Conservation (phyloP, 2,113 vertebrate species). For the Plecturocebus donacophilus region DNA sequence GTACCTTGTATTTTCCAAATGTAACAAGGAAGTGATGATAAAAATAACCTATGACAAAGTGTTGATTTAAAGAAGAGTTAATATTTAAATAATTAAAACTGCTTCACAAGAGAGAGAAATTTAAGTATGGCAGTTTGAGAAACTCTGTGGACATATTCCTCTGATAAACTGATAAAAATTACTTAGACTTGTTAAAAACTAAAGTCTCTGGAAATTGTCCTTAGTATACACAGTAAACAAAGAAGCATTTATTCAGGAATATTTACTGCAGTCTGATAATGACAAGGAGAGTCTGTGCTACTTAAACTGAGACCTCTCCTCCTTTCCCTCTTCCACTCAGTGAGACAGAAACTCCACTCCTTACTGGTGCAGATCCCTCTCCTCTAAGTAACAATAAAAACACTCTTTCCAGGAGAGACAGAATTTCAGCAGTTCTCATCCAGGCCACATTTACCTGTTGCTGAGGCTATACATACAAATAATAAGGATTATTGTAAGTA, state of each 20-base stretch:
- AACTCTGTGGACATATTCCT: background rate
- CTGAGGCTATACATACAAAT: background rate
- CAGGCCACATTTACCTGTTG: background rate
- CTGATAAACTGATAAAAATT: background rate
- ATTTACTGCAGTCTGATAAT: background rate
- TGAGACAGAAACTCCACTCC: background rate
- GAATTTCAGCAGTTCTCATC: background rate
- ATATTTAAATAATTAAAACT: background rate
- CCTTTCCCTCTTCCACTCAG: background rate
- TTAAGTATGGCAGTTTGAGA: background rate
- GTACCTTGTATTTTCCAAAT: background rate
- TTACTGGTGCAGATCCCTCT: background rate
- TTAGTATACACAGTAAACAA: background rate
- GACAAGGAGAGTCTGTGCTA: background rate
- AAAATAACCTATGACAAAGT: background rate
- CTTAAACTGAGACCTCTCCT: background rate
- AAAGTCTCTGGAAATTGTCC: background rate
- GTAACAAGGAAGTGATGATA: background rate
- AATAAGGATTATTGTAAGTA: background rate
- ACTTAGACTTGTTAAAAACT: background rate
- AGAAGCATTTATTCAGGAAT: background rate
- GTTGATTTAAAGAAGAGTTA: background rate
- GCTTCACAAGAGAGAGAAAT: background rate
- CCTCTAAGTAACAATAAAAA: background rate
- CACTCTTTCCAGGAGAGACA: background rate